A percentile compares a stretch with the other conserved stretches of the same genome.
Evolutionary conservation across 1,140 invertebrate genomes (phyloP).

Genomic region (Argopecten irradians): DNA sequence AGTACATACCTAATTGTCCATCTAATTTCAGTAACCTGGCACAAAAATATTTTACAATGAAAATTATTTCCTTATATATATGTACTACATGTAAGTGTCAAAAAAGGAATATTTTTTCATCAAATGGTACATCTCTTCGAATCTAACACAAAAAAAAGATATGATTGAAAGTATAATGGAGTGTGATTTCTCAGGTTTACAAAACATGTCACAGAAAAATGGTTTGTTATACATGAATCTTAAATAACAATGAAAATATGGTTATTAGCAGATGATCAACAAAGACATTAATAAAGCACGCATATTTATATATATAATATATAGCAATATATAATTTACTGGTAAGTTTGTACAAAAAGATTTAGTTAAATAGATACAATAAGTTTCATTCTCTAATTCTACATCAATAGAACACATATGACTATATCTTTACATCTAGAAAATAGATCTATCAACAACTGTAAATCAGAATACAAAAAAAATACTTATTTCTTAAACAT

Average conservation of each 20-base stretch:
- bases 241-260: neutral
- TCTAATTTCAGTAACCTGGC: no score
- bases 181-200: no score
- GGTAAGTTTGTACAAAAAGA: neutral
- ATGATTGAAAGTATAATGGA: no score
- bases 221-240: neutral
- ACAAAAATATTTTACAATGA: no score
- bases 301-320: no score
- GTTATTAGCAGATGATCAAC: neutral
- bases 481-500: neutral
- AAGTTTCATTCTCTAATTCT: neutral
- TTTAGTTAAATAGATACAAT: neutral
- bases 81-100: no score
- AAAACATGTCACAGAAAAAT: neutral
- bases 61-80: no score
- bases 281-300: neutral
- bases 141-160: no score
- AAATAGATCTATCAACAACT: neutral
- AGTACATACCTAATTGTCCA: no score
- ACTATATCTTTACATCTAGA: neutral
- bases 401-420: neutral
- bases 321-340: slow-evolving; percentile 19
- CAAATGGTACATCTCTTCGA: no score
- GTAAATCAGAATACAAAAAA: neutral
- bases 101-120: no score